Percentiles rank a stretch among this genome's conserved stretches.
Conservation (phyloP, 2,797 vertebrate genomes). For the Epinephelus malabaricus region DNA sequence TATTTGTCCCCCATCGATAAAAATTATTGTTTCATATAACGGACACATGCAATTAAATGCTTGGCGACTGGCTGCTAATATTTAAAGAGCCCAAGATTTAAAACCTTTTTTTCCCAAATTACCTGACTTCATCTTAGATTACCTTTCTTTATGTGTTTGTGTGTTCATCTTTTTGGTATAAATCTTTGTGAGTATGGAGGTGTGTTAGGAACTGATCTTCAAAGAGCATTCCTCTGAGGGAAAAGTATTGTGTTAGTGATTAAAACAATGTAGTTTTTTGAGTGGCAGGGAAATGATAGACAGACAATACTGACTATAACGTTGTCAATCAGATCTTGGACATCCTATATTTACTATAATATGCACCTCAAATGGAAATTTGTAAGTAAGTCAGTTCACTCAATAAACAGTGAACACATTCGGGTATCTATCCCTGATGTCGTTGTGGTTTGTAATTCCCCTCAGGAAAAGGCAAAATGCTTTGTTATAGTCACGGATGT, state of each 20-base stretch:
- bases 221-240: slow-evolving; percentile 27
- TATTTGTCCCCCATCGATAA: too few relatives aligned
- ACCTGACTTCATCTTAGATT: not conserved
- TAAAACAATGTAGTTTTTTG: slow-evolving; percentile 44
- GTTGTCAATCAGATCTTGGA: slow-evolving; percentile 23
- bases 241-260: slow-evolving; percentile 34
- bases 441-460: slow-evolving; percentile 39
- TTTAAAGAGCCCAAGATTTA: too few relatives aligned
- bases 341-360: slow-evolving; percentile 40
- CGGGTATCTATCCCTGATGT: slow-evolving; percentile 44
- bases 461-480: slow-evolving; percentile 46
- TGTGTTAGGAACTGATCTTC: slow-evolving; percentile 33
- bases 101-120: too few relatives aligned
- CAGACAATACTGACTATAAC: slow-evolving; percentile 8
- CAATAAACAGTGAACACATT: slow-evolving; percentile 48
- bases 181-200: not conserved
- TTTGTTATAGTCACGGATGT: slow-evolving; percentile 63
- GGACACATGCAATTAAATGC: too few relatives aligned
- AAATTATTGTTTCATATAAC: too few relatives aligned
- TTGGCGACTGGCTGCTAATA: too few relatives aligned
- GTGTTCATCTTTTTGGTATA: not conserved
- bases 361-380: slow-evolving; percentile 33
- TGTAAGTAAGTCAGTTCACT: slow-evolving; percentile 42
- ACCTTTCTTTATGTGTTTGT: slow-evolving; percentile 20
- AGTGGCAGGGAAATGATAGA: slow-evolving; percentile 18